Base-by-base conservation (phyloP, 2,888 invertebrate species). In the Lasioglossum figueresi region DNA sequence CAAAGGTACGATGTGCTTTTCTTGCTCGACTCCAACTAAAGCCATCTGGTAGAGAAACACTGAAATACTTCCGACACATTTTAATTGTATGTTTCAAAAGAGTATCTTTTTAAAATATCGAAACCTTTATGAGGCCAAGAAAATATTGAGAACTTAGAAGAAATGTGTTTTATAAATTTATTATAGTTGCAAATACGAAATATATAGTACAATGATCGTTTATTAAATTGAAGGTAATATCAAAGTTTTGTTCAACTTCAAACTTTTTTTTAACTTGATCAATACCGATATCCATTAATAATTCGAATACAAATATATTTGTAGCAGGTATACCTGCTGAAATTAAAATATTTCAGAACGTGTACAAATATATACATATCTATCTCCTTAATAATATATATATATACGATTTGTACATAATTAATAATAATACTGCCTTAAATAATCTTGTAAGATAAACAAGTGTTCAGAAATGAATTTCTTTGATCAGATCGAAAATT, bases 391-490 rank as follows among this genome's bases (percentile, higher is more conserved):
- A 56, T 79, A 48, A 56, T 52, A 52, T 73, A 73, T n/a, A n/a
- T 48, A 45, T 75, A 76, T 40, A 52, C 63, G 34, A 76, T 27
- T 76, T 48, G 31, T 37, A 76, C 66, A 43, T 52, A 23, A 78
- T 34, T 82, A 52, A 82, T 80, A 80, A 19, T 72, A 76, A 23
- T 70, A 56, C 76, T 76, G 71, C 14, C 56, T 59, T 72, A 31
- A 40, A 59, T 45, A 68, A 79, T 56, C 73, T 63, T 1, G 31
- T 66, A 56, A 76, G 79, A 79, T 83, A 80, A 83, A 80, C 59
- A 85, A 71, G 52, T 34, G 31, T 56, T 70, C 68, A 70, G 75
- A 77, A 85, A 80, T 77, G 37, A 82, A 82, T 80, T 72, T 63
- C 63, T 43, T 70, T 80, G 27, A 80, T 63, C 37, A n/a, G 31